Conservation (phyloP, 2,113 vertebrate genomes). For the Crocuta crocuta region DNA sequence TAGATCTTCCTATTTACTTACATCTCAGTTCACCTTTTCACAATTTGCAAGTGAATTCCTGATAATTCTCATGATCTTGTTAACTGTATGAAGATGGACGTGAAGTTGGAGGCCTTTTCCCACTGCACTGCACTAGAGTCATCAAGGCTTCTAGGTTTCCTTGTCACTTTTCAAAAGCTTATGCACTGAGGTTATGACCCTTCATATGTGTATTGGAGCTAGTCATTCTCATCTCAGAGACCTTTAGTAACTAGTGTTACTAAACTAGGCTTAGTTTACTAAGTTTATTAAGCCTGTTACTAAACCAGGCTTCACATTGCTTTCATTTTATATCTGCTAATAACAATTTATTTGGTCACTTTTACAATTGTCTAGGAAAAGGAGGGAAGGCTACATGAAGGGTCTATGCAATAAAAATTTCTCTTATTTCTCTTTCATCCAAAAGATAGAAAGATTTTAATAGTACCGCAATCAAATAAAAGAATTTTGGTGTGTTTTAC, state of each 20-base stretch:
- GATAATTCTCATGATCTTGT: background rate
- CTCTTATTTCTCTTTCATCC: background rate
- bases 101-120: background rate
- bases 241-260: background rate
- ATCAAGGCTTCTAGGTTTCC: background rate
- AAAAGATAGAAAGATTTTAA: background rate
- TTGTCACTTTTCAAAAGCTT: background rate
- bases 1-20: background rate
- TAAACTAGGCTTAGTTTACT: no score
- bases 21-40: background rate
- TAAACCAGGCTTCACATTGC: background rate
- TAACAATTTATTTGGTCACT: background rate
- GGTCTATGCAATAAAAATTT: background rate
- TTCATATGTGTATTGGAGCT: background rate
- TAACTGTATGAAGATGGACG: background rate
- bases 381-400: background rate
- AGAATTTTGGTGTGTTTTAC: background rate
- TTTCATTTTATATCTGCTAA: background rate
- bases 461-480: background rate
- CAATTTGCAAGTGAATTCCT: background rate
- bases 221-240: background rate
- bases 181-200: background rate
- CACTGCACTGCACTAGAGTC: background rate
- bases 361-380: background rate
- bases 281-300: background rate